These are phyloP conservation scores for Sphaeramia orbicularis DNA, from an alignment of 2,797 vertebrate genomes.

Conservation along the genomic window DNA sequence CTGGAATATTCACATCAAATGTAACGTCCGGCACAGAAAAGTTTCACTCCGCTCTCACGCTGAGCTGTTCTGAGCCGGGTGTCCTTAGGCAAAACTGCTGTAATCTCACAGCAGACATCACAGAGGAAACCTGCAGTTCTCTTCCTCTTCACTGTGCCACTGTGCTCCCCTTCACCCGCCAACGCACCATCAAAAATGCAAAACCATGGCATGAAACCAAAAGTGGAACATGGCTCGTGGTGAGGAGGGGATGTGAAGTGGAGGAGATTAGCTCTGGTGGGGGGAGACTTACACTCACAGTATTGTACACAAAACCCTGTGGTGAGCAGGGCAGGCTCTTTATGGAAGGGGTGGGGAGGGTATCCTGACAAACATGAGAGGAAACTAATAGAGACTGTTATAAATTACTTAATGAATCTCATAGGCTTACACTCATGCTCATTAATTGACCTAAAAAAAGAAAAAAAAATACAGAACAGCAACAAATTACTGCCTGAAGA, in stretches of 20 bases:
- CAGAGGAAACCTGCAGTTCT: constrained; percentile 40
- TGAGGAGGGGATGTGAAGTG: constrained; percentile 23
- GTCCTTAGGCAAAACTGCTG: constrained; percentile 55
- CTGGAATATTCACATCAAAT: constrained; percentile 45
- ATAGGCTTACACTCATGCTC: constrained; percentile 7
- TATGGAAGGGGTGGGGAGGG: background rate
- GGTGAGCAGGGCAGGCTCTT: constrained; percentile 19
- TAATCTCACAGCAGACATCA: constrained; percentile 62
- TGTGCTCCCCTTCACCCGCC: constrained; percentile 20
- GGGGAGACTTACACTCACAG: constrained; percentile 26
- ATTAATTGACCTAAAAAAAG: constrained; percentile 41
- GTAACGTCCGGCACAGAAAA: constrained; percentile 38
- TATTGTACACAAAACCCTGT: constrained; percentile 30
- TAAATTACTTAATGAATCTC: constrained; percentile 18
- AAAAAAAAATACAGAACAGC: background rate
- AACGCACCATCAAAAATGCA: constrained; percentile 66
- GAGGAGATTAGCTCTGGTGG: constrained; percentile 28
- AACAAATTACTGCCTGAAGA: constrained; percentile 19
- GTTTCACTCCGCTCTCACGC: constrained; percentile 13
- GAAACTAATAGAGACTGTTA: constrained; percentile 22
- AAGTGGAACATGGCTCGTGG: constrained; percentile 54
- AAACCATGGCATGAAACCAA: constrained; percentile 47
- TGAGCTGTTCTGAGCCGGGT: constrained; percentile 28
- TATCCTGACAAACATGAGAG: constrained; percentile 23
- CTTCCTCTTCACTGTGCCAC: constrained; percentile 38